Evolutionary conservation across 2,888 invertebrate genomes (phyloP).

Genomic region (Aplocera efformata): DNA sequence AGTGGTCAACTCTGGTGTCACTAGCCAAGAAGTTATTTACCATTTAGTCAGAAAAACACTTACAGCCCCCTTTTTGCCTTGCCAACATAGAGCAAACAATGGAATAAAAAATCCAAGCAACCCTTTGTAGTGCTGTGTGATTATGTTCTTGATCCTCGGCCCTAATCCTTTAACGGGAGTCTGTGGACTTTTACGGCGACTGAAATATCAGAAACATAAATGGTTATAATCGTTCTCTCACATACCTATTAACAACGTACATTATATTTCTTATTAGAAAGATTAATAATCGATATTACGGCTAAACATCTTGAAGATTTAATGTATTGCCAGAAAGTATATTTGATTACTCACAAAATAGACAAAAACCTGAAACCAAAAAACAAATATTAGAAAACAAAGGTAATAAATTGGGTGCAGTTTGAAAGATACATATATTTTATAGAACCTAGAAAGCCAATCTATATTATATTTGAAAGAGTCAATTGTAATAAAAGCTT

Average conservation of each 20-base stretch:
- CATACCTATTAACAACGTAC: too few relatives aligned
- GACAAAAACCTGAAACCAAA: conserved; percentile 13
- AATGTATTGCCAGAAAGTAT: background rate
- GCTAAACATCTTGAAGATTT: too few relatives aligned
- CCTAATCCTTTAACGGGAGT: conserved; percentile 32
- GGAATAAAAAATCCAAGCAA: conserved; percentile 44
- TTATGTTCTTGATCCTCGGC: conserved; percentile 35
- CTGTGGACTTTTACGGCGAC: conserved; percentile 12
- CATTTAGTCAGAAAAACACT: conserved; percentile 1
- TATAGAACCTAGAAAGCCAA: too few relatives aligned
- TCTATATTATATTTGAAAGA: too few relatives aligned
- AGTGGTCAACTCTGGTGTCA: too few relatives aligned
- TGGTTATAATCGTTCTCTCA: background rate
- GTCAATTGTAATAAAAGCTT: too few relatives aligned
- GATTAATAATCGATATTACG: too few relatives aligned
- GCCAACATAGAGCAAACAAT: conserved; percentile 31
- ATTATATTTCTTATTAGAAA: too few relatives aligned
- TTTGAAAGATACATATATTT: too few relatives aligned
- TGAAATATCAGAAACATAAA: conserved; percentile 6
- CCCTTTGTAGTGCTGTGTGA: conserved; percentile 39
- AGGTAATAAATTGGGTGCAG: too few relatives aligned
- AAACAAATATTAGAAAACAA: background rate
- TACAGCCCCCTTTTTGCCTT: conserved; percentile 34
- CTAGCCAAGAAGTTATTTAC: too few relatives aligned
- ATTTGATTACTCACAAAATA: conserved; percentile 12